Evolutionary conservation across 1,140 invertebrate species (phyloP), one percentile per base, ranked within the genome.

Genomic region (Diorhabda carinulata): DNA sequence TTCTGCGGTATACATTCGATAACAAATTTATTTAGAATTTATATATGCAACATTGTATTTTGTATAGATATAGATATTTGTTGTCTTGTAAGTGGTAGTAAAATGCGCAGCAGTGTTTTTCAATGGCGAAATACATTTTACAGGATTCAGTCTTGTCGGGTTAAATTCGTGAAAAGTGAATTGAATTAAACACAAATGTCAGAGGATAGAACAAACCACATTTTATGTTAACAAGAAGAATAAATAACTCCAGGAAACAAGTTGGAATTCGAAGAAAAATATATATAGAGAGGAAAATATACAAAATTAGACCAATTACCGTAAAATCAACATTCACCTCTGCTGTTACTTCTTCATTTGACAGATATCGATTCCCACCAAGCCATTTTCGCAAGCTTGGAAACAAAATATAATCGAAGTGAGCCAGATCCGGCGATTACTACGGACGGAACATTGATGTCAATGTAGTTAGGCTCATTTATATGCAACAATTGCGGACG

Each of bases 371-470:
- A 70, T 77, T 74, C 69, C 74, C 75, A 61, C 71, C 61, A 61
- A 79, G 78, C 61, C 63, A 76, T 77, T 80, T 77, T 25, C 80
- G 77, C 74, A 78, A 59, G 67, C 77, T 77, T 71, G 73, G 74
- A 75, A 80, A 80, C 42, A 79, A 64, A 63, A 76, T 76, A 70
- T 79, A 25, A 25, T 25, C 25, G 25, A 25, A 25, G 25, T 25
- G 25, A 25, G 25, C 25, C 25, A 25, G 25, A 25, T 25, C 25
- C 25, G 25, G 25, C 25, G 25, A 25, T 25, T 25, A 25, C 1
- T 0, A 25, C 25, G 25, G 25, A 25, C 25, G 25, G 25, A 25
- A 25, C 25, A 25, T 25, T 25, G 25, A 25, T 25, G 25, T 25
- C 25, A 25, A 25, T 25, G 25, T 1, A 25, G 25, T 25, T 25